These are phyloP conservation scores for Goniozus legneri DNA, from an alignment of 1,140 invertebrate species.

Conservation along the genomic window DNA sequence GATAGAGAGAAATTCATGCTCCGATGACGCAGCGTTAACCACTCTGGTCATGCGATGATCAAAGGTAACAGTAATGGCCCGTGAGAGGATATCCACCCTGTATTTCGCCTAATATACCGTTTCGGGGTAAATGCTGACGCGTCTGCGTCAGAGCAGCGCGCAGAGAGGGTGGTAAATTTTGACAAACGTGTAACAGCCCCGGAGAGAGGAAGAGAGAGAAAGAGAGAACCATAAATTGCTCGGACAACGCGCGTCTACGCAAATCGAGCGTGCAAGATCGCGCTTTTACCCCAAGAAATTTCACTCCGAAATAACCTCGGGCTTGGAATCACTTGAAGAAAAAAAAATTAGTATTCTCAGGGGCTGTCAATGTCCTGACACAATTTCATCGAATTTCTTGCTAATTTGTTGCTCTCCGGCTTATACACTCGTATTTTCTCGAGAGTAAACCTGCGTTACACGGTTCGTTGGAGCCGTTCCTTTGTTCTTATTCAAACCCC, in stretches of 20 bases:
- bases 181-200: no score
- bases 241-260: constrained; percentile 20
- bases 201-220: background rate
- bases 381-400: no score
- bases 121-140: constrained; percentile 47
- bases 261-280: constrained; percentile 25
- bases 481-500: no score
- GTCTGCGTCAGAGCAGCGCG: constrained; percentile 34
- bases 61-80: constrained; percentile 54
- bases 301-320: no score
- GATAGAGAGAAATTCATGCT: constrained; percentile 53
- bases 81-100: constrained; percentile 49
- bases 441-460: no score
- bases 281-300: no score
- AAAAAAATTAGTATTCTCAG: no score
- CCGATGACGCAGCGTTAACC: constrained; percentile 53
- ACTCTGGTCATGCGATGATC: constrained; percentile 49
- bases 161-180: constrained; percentile 5
- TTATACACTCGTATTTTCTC: no score
- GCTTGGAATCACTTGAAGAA: no score
- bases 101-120: constrained; percentile 54
- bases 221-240: constrained; percentile 43
- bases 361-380: no score
- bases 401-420: no score
- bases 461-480: no score